Percentiles rank a stretch among this genome's conserved stretches.
These are phyloP conservation scores for Sylvicapra grimmia DNA, from an alignment of 2,113 vertebrate genomes.

Conservation along the genomic window DNA sequence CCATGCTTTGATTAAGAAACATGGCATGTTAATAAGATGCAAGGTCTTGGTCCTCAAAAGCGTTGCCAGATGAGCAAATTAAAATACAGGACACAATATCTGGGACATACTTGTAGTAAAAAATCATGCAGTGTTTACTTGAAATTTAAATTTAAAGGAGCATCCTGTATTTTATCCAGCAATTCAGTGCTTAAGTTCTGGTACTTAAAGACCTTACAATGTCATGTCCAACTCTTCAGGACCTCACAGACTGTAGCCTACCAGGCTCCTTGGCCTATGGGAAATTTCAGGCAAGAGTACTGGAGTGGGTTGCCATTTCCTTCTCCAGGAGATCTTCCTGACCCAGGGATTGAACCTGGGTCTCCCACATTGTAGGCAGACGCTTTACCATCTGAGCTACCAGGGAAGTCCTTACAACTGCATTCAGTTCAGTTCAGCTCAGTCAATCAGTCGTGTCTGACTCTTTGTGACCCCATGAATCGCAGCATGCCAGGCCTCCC, in stretches of 20 bases:
- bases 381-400: background rate
- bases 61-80: background rate
- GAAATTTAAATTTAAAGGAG: background rate
- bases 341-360: background rate
- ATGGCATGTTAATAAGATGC: background rate
- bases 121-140: background rate
- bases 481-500: no score
- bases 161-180: background rate
- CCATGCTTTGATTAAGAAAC: background rate
- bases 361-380: background rate
- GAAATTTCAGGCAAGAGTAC: background rate
- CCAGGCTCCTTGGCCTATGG: background rate
- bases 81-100: background rate
- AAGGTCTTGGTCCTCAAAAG: background rate
- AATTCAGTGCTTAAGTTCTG: background rate
- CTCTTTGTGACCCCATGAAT: no score
- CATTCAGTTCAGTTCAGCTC: no score
- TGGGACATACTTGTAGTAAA: background rate
- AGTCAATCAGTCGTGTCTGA: no score
- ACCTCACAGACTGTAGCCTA: background rate
- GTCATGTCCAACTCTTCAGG: rapidly evolving
- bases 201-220: background rate
- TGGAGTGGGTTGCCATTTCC: background rate
- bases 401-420: background rate
- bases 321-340: background rate